Evolutionary conservation across 2,888 invertebrate genomes (phyloP), one percentile per base, ranked within the genome.

Genomic region (Phengaris alcon): DNA sequence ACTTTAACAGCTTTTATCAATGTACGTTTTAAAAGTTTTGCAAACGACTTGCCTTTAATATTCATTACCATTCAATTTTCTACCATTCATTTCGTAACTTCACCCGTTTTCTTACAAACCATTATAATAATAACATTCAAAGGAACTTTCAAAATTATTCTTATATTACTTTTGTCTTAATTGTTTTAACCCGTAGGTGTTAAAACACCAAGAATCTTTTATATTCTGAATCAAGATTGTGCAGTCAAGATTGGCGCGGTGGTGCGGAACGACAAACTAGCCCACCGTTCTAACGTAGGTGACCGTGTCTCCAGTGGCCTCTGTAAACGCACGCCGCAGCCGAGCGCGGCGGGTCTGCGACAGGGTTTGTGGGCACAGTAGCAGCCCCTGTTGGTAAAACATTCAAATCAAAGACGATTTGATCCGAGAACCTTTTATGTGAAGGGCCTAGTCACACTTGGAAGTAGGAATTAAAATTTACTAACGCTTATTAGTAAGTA

Each of bases 301-400:
- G 94, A 97, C 95, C 86, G 97, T 97, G 94, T 97, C 97, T 90
- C 96, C 96, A 90, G 97, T 97, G 85, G 97, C 97, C 94, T 97
- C 97, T 89, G 97, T 97, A 94, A 97, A 97, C 88, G 97, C 97
- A 89, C 97, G 95, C 92, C 97, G 95, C 93, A 97, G 95, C 87
- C 96, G 95, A 89, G 96, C 95, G 86, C 97, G 95, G 88, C 97
- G 96, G 88, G 96, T 96, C 95, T 97, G 97, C 94, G 97, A 96
- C 95, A 97, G 95, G 90, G 97, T 97, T 94, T 97, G 96, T 87
- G 97, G 97, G 94, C 97, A 97, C 94, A 97, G 97, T 92, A 97
- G 96, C 94, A 97, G 96, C 89, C 97, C 97, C 96, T 97, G 96
- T 85, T 88, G 91, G 88, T 88, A 86, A 88, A 91, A 92, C 90